Conservation (phyloP, 92 coral and sea anemone genomes). For the Anthopleura xanthogrammica region DNA sequence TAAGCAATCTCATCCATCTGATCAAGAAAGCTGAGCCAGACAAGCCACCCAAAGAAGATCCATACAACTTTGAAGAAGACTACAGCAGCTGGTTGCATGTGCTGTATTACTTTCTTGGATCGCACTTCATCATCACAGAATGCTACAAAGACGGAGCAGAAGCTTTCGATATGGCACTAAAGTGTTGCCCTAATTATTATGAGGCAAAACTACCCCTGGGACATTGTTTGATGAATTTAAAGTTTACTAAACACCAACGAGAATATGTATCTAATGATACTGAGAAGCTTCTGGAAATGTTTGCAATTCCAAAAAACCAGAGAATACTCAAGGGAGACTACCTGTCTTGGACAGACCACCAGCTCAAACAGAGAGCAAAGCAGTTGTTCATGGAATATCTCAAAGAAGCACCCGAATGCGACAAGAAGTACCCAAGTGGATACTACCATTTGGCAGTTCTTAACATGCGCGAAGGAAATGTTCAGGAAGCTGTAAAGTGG, state of each 20-base stretch:
- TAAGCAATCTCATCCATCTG: slow-evolving; percentile 52
- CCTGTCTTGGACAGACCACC: slow-evolving; percentile 17
- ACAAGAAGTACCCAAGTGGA: slow-evolving; percentile 61
- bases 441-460: slow-evolving; percentile 59
- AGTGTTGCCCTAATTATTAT: slow-evolving; percentile 49
- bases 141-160: slow-evolving; percentile 48
- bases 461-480: background rate
- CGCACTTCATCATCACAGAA: slow-evolving; percentile 28
- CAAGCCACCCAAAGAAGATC: slow-evolving; percentile 27
- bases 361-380: slow-evolving; percentile 27
- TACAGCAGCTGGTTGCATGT: slow-evolving; percentile 80
- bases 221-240: slow-evolving; percentile 11
- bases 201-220: slow-evolving; percentile 64
- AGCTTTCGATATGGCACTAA: slow-evolving; percentile 66
- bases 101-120: slow-evolving; percentile 45
- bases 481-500: slow-evolving; percentile 30
- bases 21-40: slow-evolving; percentile 54
- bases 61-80: slow-evolving; percentile 44
- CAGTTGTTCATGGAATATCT: slow-evolving; percentile 49
- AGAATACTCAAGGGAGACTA: slow-evolving; percentile 6
- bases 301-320: slow-evolving; percentile 3
- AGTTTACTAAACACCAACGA: background rate
- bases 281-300: background rate
- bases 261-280: background rate
- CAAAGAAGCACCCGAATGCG: slow-evolving; percentile 62